Percentiles rank a stretch among this genome's conserved stretches.
phyloP scores from a whole-genome alignment of 1,140 invertebrate genomes.

The Drosophila ercepeae region DNA sequence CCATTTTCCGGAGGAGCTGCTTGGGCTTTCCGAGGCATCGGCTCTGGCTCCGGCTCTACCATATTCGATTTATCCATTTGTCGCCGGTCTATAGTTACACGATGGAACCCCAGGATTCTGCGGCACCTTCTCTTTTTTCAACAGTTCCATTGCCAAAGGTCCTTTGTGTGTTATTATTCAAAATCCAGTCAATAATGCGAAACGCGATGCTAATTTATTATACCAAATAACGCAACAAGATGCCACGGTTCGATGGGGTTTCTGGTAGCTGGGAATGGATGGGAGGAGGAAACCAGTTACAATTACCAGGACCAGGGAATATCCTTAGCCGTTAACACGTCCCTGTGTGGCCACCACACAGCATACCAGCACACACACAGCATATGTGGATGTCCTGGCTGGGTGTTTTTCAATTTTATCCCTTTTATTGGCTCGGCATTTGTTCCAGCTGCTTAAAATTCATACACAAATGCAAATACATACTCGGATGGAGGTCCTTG shows the following conservation, averaged over 20 bases:
- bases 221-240: constrained; percentile 52
- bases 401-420: constrained; percentile 73
- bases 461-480: constrained; percentile 70
- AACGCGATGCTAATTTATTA: constrained; percentile 79
- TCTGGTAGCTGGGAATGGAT: background rate
- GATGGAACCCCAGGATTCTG: constrained; percentile 1
- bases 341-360: constrained; percentile 20
- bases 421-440: constrained; percentile 78
- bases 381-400: constrained; percentile 8
- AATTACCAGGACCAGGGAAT: constrained; percentile 50
- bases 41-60: constrained; percentile 11
- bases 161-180: constrained; percentile 83
- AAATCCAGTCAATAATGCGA: constrained; percentile 82
- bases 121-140: constrained; percentile 20
- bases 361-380: no score
- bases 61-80: constrained; percentile 51
- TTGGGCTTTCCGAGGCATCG: constrained; percentile 28
- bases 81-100: constrained; percentile 45
- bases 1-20: constrained; percentile 14
- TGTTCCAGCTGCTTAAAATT: constrained; percentile 78
- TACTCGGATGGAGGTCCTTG: background rate
- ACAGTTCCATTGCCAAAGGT: constrained; percentile 8
- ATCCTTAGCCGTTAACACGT: constrained; percentile 24
- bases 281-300: constrained; percentile 42
- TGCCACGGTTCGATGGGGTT: constrained; percentile 5